A percentile compares a stretch with the other conserved stretches of the same genome.
phyloP scores from a whole-genome alignment of 2,888 invertebrate genomes.

The Trichopoda pennipes region DNA sequence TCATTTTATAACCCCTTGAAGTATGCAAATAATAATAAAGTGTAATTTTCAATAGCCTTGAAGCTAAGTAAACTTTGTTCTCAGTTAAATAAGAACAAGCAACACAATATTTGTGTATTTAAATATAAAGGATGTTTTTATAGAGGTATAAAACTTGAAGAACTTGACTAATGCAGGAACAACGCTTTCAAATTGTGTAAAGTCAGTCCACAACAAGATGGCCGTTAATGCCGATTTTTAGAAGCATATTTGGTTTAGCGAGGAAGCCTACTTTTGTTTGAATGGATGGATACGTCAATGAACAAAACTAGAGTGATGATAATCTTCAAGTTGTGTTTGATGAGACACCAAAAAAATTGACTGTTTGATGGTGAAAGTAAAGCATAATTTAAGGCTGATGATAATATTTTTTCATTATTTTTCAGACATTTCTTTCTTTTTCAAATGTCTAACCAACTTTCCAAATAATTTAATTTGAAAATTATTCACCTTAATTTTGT shows the following conservation, averaged over 20 bases:
- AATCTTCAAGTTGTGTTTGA: too few species aligned
- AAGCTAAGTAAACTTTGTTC: not conserved
- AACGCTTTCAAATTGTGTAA: too few species aligned
- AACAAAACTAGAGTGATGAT: too few species aligned
- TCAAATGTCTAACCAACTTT: not conserved
- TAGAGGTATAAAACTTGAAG: too few species aligned
- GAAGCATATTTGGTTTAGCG: too few species aligned
- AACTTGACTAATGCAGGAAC: too few species aligned
- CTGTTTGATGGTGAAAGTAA: not conserved
- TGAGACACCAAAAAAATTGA: too few species aligned
- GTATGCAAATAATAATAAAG: constrained; percentile 8
- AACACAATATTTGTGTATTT: not conserved
- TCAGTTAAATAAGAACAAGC: not conserved
- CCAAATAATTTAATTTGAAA: not conserved
- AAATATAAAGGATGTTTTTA: too few species aligned
- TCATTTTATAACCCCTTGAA: constrained; percentile 2
- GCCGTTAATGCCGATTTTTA: too few species aligned
- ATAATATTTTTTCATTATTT: not conserved
- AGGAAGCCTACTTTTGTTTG: too few species aligned
- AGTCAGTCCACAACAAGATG: too few species aligned
- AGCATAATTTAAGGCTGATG: constrained; percentile 38
- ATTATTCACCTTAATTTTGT: constrained; percentile 23
- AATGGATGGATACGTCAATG: too few species aligned
- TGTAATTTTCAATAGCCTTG: not conserved
- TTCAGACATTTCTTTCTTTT: not conserved